A percentile compares a stretch with the other conserved stretches of the same genome.
Evolutionary conservation across 2,797 vertebrate genomes (phyloP).

Genomic region (Hemitrygon akajei): DNA sequence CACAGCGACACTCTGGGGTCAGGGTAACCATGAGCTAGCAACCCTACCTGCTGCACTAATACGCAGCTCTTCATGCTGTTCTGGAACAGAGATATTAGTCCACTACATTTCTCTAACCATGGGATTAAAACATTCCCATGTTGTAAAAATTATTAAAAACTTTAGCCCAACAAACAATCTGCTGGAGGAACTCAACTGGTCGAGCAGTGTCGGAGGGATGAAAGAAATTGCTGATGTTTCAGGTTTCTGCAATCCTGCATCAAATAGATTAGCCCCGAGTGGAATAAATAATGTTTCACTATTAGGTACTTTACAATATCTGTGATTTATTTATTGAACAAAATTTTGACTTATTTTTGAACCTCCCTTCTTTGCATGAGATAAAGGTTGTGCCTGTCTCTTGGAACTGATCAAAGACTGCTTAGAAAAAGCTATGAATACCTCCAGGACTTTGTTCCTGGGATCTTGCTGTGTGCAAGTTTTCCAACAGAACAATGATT

Average conservation of each 20-base stretch:
- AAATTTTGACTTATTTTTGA: not conserved
- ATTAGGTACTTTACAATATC: not conserved
- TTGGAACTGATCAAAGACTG: not conserved
- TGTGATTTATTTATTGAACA: not conserved
- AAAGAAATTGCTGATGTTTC: too few species aligned
- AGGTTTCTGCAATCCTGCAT: too few species aligned
- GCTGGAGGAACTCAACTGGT: too few species aligned
- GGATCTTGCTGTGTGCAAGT: not conserved
- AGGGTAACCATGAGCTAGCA: too few species aligned
- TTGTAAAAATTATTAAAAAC: not conserved
- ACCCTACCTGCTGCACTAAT: too few species aligned
- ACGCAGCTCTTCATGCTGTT: too few species aligned
- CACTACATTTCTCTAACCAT: not conserved
- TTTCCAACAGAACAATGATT: not conserved
- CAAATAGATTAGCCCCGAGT: not conserved
- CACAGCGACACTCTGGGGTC: too few species aligned
- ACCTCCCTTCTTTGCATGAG: not conserved
- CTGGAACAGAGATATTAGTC: not conserved
- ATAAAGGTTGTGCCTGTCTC: not conserved
- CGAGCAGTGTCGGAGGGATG: too few species aligned
- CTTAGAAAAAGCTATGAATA: not conserved
- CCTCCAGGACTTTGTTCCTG: not conserved
- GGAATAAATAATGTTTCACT: not conserved
- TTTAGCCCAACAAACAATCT: too few species aligned
- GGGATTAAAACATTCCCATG: not conserved